Percentiles rank a stretch among this genome's conserved stretches.
Conservation (phyloP, 2,888 invertebrate genomes). For the Drosophila ustulata region DNA sequence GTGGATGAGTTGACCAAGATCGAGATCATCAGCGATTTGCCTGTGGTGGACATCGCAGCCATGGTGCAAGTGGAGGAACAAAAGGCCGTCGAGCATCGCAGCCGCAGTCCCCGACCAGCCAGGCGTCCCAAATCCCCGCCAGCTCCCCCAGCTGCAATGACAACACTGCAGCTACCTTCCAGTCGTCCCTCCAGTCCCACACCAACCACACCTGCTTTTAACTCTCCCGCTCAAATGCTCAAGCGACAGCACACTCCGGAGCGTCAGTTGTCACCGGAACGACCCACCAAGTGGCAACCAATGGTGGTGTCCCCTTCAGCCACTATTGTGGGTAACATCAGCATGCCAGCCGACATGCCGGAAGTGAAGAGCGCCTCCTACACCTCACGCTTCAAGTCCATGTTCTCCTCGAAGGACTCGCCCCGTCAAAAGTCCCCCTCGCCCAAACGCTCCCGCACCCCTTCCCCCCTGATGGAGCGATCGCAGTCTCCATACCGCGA, state of each 20-base stretch:
- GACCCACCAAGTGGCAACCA: constrained; percentile 61
- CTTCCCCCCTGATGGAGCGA: constrained; percentile 59
- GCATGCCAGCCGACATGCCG: constrained; percentile 55
- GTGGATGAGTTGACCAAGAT: constrained; percentile 77
- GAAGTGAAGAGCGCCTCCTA: constrained; percentile 79
- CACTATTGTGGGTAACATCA: constrained; percentile 39
- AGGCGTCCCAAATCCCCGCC: constrained; percentile 64
- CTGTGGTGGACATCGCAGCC: constrained; percentile 72
- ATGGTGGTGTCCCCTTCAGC: constrained; percentile 20
- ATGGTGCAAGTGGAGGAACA: constrained; percentile 68
- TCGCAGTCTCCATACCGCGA: constrained; percentile 54
- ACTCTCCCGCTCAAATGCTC: constrained; percentile 47
- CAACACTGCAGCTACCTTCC: constrained; percentile 63
- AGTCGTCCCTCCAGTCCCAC: constrained; percentile 56
- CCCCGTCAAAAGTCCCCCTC: constrained; percentile 62
- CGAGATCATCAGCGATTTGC: constrained; percentile 70
- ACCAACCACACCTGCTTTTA: constrained; percentile 14
- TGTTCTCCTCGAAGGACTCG: constrained; percentile 74
- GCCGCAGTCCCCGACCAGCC: constrained; percentile 62
- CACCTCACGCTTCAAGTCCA: constrained; percentile 79
- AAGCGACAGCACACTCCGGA: constrained; percentile 82
- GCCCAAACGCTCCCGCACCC: constrained; percentile 59
- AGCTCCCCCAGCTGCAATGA: constrained; percentile 35
- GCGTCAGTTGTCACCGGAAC: constrained; percentile 71
- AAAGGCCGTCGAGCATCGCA: constrained; percentile 66